phyloP scores from a whole-genome alignment of 2,113 vertebrate species.

The Lasiurus borealis region DNA sequence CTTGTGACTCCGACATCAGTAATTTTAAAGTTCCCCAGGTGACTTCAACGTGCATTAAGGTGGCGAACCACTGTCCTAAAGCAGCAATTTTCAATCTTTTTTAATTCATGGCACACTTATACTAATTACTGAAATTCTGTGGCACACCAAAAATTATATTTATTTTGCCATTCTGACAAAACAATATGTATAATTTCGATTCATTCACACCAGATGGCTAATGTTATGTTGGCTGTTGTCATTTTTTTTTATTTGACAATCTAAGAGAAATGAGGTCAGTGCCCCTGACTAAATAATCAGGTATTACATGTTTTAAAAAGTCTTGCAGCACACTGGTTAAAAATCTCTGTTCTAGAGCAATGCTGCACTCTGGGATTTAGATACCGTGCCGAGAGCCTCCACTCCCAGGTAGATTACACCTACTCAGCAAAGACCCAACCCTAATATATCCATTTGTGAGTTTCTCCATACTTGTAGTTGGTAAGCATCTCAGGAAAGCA shows the following conservation, averaged over 20 bases:
- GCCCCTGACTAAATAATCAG: background rate
- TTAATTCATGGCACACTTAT: background rate
- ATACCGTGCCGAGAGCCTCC: background rate
- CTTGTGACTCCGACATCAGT: background rate
- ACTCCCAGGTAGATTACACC: background rate
- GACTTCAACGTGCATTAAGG: background rate
- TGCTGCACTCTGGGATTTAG: background rate
- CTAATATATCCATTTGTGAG: background rate
- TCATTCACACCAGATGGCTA: background rate
- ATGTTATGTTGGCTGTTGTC: background rate
- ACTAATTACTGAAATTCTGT: background rate
- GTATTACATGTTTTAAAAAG: background rate
- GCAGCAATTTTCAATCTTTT: background rate
- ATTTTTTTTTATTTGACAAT: background rate
- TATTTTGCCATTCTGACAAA: background rate
- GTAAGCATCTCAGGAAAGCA: background rate
- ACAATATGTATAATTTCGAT: background rate
- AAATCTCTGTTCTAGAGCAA: background rate
- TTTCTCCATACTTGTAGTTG: background rate
- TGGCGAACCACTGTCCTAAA: background rate
- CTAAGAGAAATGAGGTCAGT: background rate
- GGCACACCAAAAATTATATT: background rate
- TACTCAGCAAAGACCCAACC: background rate
- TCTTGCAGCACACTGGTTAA: background rate
- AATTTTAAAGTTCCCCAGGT: background rate